Percentiles rank a stretch among this genome's conserved stretches.
These are phyloP conservation scores for Melanotaenia parkinsoni DNA, from an alignment of 2,797 vertebrate species.

Conservation along the genomic window DNA sequence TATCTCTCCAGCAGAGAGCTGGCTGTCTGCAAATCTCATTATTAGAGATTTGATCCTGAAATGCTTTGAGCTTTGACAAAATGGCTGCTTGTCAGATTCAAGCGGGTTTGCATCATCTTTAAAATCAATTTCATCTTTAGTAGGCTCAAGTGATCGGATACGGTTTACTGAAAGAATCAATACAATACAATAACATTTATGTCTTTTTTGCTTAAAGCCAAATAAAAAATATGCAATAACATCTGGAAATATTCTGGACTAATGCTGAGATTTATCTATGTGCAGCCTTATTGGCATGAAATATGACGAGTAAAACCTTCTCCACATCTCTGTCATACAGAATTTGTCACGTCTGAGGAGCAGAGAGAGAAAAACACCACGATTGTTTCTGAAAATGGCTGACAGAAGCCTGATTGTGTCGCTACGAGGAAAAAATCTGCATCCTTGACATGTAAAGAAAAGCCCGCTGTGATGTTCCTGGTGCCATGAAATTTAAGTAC, in stretches of 20 bases:
- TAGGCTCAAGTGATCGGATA: conserved; percentile 8
- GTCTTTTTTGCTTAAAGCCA: neutral
- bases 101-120: conserved; percentile 9
- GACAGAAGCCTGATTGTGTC: conserved; percentile 44
- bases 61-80: conserved; percentile 20
- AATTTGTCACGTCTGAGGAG: conserved; percentile 52
- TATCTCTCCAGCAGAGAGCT: conserved; percentile 11
- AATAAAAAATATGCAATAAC: neutral
- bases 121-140: conserved; percentile 12
- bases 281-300: neutral
- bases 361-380: neutral
- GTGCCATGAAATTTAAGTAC: conserved; percentile 21
- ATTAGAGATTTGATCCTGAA: conserved; percentile 32
- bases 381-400: conserved; percentile 49
- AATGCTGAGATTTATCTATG: neutral
- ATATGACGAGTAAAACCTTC: neutral
- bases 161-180: neutral
- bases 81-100: neutral
- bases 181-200: neutral
- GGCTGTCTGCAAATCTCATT: conserved; percentile 21
- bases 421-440: conserved; percentile 38
- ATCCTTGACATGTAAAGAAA: conserved; percentile 40
- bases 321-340: conserved; percentile 22
- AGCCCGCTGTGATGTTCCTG: conserved; percentile 19
- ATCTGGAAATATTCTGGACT: neutral